phyloP scores from a whole-genome alignment of 2,797 vertebrate genomes.

The Champsocephalus gunnari region DNA sequence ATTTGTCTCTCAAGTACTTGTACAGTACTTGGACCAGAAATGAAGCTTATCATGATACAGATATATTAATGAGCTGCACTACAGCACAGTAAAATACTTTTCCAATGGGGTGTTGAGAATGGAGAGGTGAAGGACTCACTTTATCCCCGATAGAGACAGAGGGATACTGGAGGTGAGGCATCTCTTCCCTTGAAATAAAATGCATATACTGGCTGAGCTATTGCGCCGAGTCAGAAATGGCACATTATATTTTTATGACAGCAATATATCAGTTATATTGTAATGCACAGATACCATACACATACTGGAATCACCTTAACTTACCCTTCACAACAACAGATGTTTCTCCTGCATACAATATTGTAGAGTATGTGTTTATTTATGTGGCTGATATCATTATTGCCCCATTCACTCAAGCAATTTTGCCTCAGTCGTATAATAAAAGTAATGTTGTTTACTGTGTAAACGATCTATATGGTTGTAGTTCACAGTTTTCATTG shows the following conservation, averaged over 20 bases:
- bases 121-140: constrained; percentile 49
- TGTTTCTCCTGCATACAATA: neutral
- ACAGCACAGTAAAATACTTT: constrained; percentile 39
- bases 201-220: neutral
- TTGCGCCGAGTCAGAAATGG: neutral
- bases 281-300: neutral
- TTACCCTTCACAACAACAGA: neutral
- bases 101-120: constrained; percentile 57
- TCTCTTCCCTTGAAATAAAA: constrained; percentile 18
- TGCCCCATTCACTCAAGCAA: too few relatives aligned
- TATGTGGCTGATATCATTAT: neutral
- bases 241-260: neutral
- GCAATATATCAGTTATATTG: constrained; percentile 20
- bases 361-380: neutral
- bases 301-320: neutral
- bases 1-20: constrained; percentile 48
- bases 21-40: constrained; percentile 50
- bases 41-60: constrained; percentile 48
- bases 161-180: constrained; percentile 6
- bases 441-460: neutral
- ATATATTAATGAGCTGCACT: constrained; percentile 54
- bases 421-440: constrained; percentile 4
- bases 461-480: neutral
- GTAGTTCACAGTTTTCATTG: too few relatives aligned
- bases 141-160: constrained; percentile 6